Evolutionary conservation across 1,140 invertebrate genomes (phyloP), one percentile per base, ranked within the genome.

Genomic region (Aphaenogaster floridana): DNA sequence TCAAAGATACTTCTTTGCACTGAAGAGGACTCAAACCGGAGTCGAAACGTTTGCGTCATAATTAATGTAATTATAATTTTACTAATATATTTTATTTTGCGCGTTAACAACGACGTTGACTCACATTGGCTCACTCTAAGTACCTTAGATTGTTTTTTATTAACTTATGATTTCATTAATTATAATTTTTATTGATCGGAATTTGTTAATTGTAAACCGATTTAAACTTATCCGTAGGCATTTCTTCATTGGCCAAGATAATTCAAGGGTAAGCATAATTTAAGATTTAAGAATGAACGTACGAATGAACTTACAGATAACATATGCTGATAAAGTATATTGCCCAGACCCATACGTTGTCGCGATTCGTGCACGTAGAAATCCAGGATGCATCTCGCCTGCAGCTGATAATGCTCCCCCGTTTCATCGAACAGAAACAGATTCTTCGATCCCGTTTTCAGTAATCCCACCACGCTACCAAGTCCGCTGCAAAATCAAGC

Each of bases 401-500:
- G 96, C 28, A 97, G 96, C 93, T 98, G 97, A 93, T 97, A 97
- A 89, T 97, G 96, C 64, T 96, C 95, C 11, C 97, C 97, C 76
- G 96, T 94, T 89, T 96, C 95, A 94, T 99, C 98, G 93, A 97
- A 98, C 50, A 99, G 96, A 94, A 98, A 99, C 13, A 99, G 95
- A 92, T 97, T 97, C 95, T 99, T 99, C 66, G 96, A 96, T 64
- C 98, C 98, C 11, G 98, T 97, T 96, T 99, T 99, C 48, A 99
- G 94, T 79, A 99, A 95, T 0, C 98, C 98, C 64, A 98, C 96
- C 15, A 98, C 96, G 68, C 96, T 95, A 34, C 97, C 97, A 76
- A 96, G 95, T 2, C 95, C 96, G 88, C 96, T 96, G 91, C 71
- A 94, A 91, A 79, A 92, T 90, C 77, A 61, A 92, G 93, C 61